Conservation (phyloP, 2,113 vertebrate species). For the Hemiprocne comata region DNA sequence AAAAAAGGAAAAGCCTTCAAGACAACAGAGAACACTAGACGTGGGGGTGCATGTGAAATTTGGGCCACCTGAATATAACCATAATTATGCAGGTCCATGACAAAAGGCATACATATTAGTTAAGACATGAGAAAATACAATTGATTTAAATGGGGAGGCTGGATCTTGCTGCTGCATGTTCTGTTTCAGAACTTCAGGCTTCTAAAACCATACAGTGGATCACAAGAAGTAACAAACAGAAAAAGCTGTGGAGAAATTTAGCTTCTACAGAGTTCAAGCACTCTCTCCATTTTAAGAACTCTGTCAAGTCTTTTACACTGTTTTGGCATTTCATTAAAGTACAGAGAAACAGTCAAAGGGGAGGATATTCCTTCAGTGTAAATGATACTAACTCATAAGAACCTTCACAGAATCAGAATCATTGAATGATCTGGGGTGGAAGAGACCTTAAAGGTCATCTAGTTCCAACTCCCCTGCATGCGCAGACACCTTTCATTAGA, state of each 20-base stretch:
- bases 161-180: background rate
- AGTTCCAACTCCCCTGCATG: no score
- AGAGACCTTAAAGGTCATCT: no score
- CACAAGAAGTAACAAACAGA: fast-evolving
- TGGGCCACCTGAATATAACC: background rate
- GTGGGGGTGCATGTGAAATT: background rate
- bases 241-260: background rate
- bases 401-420: background rate
- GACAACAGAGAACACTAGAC: background rate
- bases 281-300: background rate
- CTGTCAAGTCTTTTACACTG: background rate
- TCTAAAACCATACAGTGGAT: background rate
- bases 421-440: no score
- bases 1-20: background rate
- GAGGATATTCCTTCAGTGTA: background rate
- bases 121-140: background rate
- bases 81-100: background rate
- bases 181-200: background rate
- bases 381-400: background rate
- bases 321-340: background rate
- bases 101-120: background rate
- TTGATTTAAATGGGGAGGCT: background rate
- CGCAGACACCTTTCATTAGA: no score
- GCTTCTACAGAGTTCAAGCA: background rate
- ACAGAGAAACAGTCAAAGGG: background rate